Base-by-base conservation (phyloP, 2,797 vertebrate genomes). In the Aerospiza tachiro region DNA sequence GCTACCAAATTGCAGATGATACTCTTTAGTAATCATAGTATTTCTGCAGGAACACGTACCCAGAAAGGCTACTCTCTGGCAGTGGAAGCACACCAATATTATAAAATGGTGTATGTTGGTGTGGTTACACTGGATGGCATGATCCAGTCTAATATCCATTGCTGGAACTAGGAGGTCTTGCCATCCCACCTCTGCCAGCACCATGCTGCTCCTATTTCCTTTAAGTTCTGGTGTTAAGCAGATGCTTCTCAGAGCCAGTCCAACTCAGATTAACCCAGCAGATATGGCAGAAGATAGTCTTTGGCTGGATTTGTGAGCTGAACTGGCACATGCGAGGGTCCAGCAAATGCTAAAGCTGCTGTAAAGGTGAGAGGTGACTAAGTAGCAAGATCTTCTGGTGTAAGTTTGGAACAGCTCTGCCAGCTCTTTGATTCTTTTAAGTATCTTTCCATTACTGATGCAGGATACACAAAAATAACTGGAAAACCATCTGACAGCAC, bases 91-190 rank as follows among this genome's bases (percentile, higher is more conserved):
- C 55, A 26, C 13, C 36, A 31, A 1, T 6, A 19, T 18, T 13
- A n/a, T 25, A 28, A 65, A 47, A 40, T 1, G 28, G 23, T 19
- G 10, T 23, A n/a, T 1, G 2, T 2, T 23, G n/a, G 7, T 45
- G 62, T 14, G 23, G 45, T 44, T 52, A 72, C 49, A 44, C 13
- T 10, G n/a, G 52, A 35, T 33, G 45, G 72, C 9, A 80, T 28
- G 50, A 86, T 38, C 15, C 47, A 61, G 42, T 20, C 47, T 15
- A 82, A 65, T 2, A 40, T 3, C 29, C 19, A 4, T 1, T 40
- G 66, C 49, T 91, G 66, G 21, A 75, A 66, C 22, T 6, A 40
- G 28, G 16, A 72, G 15, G n/a, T 68, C 67, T 66, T 58, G 26
- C 18, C 45, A 68, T 13, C 28, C 50, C 38, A 13, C 29, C 45